A percentile compares a stretch with the other conserved stretches of the same genome.
Evolutionary conservation across 2,113 vertebrate species (phyloP).

Genomic region (Arenaria interpres): DNA sequence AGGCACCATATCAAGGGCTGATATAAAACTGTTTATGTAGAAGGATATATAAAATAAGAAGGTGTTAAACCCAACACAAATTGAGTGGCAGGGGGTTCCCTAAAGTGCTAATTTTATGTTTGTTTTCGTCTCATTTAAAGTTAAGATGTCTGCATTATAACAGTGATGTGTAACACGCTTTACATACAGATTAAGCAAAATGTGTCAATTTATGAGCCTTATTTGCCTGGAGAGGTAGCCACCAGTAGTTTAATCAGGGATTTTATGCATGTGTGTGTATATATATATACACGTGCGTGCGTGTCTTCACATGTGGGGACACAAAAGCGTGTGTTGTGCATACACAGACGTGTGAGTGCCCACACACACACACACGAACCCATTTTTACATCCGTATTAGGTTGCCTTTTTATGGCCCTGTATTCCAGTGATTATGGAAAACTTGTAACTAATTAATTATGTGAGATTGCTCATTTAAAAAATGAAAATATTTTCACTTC

Average conservation of each 20-base stretch:
- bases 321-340: neutral
- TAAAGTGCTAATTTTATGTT: constrained; percentile 80
- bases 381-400: neutral
- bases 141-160: constrained; percentile 72
- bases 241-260: constrained; percentile 34
- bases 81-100: constrained; percentile 70
- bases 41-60: constrained; percentile 76
- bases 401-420: neutral
- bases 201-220: constrained; percentile 64
- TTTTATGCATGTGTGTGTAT: neutral
- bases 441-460: neutral
- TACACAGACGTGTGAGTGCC: neutral
- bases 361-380: rapidly evolving
- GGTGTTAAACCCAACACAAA: constrained; percentile 78
- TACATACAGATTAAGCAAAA: constrained; percentile 72
- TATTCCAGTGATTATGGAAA: neutral
- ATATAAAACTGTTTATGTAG: constrained; percentile 80
- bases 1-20: constrained; percentile 70
- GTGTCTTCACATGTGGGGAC: neutral
- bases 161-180: constrained; percentile 47
- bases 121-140: constrained; percentile 76
- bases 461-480: neutral
- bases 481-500: neutral
- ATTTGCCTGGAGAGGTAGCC: constrained; percentile 62
- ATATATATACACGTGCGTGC: rapidly evolving